These are phyloP conservation scores for Staurois parvus DNA, from an alignment of 2,797 vertebrate genomes.

Conservation along the genomic window DNA sequence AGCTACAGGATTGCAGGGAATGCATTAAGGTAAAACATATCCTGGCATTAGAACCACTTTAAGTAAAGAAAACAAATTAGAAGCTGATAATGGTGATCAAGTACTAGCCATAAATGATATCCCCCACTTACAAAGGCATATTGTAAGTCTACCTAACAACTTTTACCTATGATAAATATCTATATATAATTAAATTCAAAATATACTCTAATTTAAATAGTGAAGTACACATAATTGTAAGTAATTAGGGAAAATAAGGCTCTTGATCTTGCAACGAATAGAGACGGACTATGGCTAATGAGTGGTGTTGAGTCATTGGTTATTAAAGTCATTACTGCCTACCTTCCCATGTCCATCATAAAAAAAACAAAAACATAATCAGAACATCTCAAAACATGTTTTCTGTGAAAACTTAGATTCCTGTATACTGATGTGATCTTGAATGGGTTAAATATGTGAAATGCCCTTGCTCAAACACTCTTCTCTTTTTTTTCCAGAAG, in stretches of 20 bases:
- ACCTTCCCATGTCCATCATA: slow-evolving; percentile 25
- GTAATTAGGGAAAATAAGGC: neutral
- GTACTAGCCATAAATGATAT: neutral
- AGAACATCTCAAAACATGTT: slow-evolving; percentile 30
- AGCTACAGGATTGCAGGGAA: too few relatives aligned
- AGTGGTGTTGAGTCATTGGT: slow-evolving; percentile 29
- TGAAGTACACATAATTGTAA: neutral
- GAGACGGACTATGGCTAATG: neutral
- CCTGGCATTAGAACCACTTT: too few relatives aligned
- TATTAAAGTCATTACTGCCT: slow-evolving; percentile 46
- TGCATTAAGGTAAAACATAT: too few relatives aligned
- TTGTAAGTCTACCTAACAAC: neutral
- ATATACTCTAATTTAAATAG: neutral
- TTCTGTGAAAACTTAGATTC: neutral
- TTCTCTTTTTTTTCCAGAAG: slow-evolving; percentile 27
- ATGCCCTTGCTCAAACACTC: slow-evolving; percentile 9
- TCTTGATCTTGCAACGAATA: neutral
- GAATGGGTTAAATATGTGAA: slow-evolving; percentile 9
- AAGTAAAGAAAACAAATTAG: too few relatives aligned
- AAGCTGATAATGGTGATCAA: neutral
- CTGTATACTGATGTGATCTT: neutral
- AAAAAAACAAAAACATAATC: slow-evolving; percentile 1
- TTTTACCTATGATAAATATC: neutral
- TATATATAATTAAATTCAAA: neutral
- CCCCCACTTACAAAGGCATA: neutral